phyloP scores from a whole-genome alignment of 2,888 invertebrate species.

The Ditula angustiorana region DNA sequence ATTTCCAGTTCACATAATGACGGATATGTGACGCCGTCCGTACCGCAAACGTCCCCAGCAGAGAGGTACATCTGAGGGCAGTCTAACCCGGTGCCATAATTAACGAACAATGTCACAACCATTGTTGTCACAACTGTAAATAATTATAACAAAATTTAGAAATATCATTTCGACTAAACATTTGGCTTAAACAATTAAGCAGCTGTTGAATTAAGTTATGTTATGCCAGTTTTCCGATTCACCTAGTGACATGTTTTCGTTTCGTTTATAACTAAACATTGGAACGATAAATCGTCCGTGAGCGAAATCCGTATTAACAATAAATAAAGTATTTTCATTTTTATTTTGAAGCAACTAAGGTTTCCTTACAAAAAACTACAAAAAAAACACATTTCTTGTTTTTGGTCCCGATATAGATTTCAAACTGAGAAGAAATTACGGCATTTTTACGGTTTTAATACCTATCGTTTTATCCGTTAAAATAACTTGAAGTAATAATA shows the following conservation, averaged over 20 bases:
- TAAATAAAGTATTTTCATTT: too few species aligned
- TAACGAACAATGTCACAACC: background rate
- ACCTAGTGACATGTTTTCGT: background rate
- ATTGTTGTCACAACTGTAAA: conserved; percentile 27
- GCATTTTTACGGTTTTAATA: too few species aligned
- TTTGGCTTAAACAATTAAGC: conserved; percentile 6
- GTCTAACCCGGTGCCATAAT: conserved; percentile 10
- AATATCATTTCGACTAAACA: background rate
- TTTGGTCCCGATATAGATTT: too few species aligned
- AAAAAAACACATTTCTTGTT: too few species aligned
- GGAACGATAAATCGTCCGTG: too few species aligned
- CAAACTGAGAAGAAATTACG: too few species aligned
- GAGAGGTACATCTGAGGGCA: conserved; percentile 2
- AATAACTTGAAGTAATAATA: too few species aligned
- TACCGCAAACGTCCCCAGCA: conserved; percentile 45
- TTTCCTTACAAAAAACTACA: too few species aligned
- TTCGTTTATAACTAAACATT: background rate
- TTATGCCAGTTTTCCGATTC: background rate
- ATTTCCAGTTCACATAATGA: conserved; percentile 48
- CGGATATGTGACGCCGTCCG: conserved; percentile 46
- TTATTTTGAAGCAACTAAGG: too few species aligned
- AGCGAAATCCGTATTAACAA: too few species aligned
- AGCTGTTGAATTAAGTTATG: conserved; percentile 20
- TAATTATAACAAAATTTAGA: conserved; percentile 5
- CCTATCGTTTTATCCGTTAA: too few species aligned